Evolutionary conservation across 2,797 vertebrate species (phyloP), one percentile per base, ranked within the genome.

Genomic region (Cynodonichthys magdalenae): DNA sequence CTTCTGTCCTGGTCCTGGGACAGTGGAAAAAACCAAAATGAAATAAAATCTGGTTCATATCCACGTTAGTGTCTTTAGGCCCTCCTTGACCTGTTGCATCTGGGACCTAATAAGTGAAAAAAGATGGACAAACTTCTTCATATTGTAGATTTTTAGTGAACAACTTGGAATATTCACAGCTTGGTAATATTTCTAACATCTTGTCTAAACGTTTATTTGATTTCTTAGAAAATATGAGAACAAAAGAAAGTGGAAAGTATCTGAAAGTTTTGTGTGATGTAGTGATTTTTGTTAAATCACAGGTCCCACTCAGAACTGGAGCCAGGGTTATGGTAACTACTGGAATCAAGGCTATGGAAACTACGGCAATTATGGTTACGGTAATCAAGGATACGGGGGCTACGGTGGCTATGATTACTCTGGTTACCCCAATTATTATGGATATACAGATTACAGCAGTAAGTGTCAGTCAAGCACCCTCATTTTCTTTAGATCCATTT

Each of bases 351-450:
- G 96, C 56, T 99, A 98, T 86, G 96, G 96, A 59, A 98, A 96
- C 82, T 94, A 94, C 53, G 90, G 90, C 48, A 92, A 92, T 89
- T 98, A 98, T 85, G 95, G 97, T 89, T 98, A 98, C 93, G 93
- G 94, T 94, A 97, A 96, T 90, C 96, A 95, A 93, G 97, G 97
- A 41, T 99, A 99, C 75, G 97, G 96, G 75, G 95, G 97, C 77
- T 99, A 99, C 69, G 95, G 96, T 86, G 95, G 95, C 87, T 99
- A 97, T 84, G 97, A 99, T 92, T 99, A 99, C 93, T 92, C 96
- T 84, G 96, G 96, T 90, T 99, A 99, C 95, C 98, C 97, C 95
- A 98, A 95, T 94, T 99, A 98, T 90, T 98, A 98, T 75, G 97
- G 97, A 92, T 98, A 98, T 88, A 94, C 94, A 90, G 96, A 97